Base-by-base conservation (phyloP, 2,113 vertebrate species). In the Hymenochirus boettgeri region DNA sequence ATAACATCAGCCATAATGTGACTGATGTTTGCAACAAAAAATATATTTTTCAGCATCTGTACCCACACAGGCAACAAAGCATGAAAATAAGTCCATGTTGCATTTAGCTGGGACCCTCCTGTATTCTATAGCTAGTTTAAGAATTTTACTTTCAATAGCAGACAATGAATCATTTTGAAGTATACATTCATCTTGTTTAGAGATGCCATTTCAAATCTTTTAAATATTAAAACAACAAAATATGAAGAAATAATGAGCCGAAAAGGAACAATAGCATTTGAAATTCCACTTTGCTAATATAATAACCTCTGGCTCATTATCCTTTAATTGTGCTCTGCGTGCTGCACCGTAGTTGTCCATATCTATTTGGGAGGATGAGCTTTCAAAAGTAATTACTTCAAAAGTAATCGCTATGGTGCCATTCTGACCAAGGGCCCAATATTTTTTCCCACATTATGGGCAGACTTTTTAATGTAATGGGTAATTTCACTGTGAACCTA, bases 131-230 rank as follows among this genome's bases (percentile, higher is more conserved):
- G 57, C 25, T 65, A 75, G 48, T 62, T 23, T 75, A 72, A 58
- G 73, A 72, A 76, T 71, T 80, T 66, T 62, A 63, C 1, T 71
- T 72, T 76, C 71, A 73, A 56, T 65, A 78, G 72, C 31, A 77
- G 76, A 71, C 76, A 74, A 78, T 75, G 18, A 77, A 82, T 74
- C 76, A 71, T 48, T 75, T 70, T 75, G 73, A 80, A 76, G 71
- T 71, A 78, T 76, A 61, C 67, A 73, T 77, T 73, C 70, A 77
- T 79, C 77, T 80, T 80, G 63, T 61, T 79, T 77, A 75, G 71
- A 72, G 75, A 78, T 77, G 78, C 53, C 57, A 69, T 60, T 53
- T 18, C 29, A 60, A 42, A 53, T 57, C 48, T 53, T 69, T 53
- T 60, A 69, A 69, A 51, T 53, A 66, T 66, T 58, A 66, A 58